Base-by-base conservation (phyloP, 2,797 vertebrate species). In the Xiphorhynchus erythropygius region DNA sequence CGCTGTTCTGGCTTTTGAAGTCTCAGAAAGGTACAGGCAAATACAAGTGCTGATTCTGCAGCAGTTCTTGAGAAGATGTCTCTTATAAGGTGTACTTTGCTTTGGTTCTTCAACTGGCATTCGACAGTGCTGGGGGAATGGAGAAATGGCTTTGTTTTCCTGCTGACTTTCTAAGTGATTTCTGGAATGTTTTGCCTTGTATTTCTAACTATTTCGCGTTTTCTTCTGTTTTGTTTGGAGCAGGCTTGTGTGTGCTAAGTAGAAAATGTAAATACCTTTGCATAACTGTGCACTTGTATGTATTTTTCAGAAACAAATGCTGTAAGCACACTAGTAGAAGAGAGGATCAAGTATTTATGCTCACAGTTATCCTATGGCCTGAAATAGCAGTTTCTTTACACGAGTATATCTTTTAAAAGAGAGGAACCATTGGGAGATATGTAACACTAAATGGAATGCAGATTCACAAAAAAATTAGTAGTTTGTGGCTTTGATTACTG, bases 221-320 rank as follows among this genome's bases (percentile, higher is more conserved):
- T 55, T 5, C 57, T 80, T 64, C 37, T 76, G 64, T 71, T 87
- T 23, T 4, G 5, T 89, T 93, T 89, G 68, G 60, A 92, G 53
- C n/a, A 87, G 50, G 23, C 46, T 46, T 62, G 8, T 55, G 30
- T 82, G 21, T 64, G 30, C 59, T 84, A 65, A 75, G 91, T 78
- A 87, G 42, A n/a, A 89, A 92, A 91, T 41, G 28, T 78, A 96
- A 93, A 89, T 85, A 69, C 37, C 30, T 84, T 83, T 60, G 50
- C 23, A 87, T 23, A 91, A 70, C 27, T 44, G 16, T 70, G 59
- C 52, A 23, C 60, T 64, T 50, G 9, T 46, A 77, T 57, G 21
- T 6, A n/a, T 92, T 92, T 93, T 74, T 62, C 33, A 59, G 65
- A 68, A 82, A n/a, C 14, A 82, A 79, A 39, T 76, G 24, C 32